Base-by-base conservation (phyloP, 2,113 vertebrate species). In the Eonycteris spelaea region DNA sequence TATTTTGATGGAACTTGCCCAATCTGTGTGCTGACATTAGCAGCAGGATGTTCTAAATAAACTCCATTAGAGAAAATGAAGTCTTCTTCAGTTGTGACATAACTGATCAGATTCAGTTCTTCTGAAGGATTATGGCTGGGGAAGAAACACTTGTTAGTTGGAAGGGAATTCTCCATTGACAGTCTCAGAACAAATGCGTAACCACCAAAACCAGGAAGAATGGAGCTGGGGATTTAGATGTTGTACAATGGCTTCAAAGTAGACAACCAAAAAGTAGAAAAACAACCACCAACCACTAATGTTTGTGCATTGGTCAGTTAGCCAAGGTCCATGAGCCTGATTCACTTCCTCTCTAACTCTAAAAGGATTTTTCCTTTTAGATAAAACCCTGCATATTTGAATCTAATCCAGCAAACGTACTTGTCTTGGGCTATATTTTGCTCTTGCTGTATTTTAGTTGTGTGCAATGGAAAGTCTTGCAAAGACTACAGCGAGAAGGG, bases 1-100 rank as follows among this genome's bases (percentile, higher is more conserved):
- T 96, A 97, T 95, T 96, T 97, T 77, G 71, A 75, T 97, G 89
- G 97, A 98, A 98, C 85, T 35, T 85, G 89, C 97, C 95, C 93
- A 51, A 97, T 97, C 96, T 91, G 57, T 88, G 94, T 95, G 94
- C 96, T 97, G 95, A 96, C 92, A 94, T 96, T 77, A 98, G 92
- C 95, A 96, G 82, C 97, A 97, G 91, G 91, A 96, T 96, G 86
- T 96, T 95, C 94, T 96, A 97, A 97, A 97, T 97, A 97, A 98
- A 97, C 68, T 87, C 94, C 86, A 0, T 78, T 93, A 87, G 97
- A 97, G 97, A 51, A 92, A 82, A 95, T 86, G 91, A 55, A 93
- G 89, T 94, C 91, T 77, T 96, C 97, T 79, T 96, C 94, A 82
- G 73, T 59, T 93, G 91, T 94, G 97, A 96, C 95, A 84, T 94